Base-by-base conservation (phyloP, 2,888 invertebrate genomes). In the Tyria jacobaeae region DNA sequence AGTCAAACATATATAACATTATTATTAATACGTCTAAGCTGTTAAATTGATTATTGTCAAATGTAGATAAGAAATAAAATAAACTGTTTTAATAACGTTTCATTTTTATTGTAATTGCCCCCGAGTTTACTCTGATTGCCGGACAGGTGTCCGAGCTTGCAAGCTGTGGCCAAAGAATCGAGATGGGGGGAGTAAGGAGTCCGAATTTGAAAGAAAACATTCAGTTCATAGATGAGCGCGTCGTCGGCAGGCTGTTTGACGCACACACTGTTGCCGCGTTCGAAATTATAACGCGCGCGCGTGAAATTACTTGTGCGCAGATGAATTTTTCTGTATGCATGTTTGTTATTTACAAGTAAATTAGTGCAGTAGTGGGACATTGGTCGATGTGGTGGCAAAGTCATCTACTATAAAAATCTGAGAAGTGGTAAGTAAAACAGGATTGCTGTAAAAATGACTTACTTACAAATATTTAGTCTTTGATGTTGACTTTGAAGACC, bases 141-240 rank as follows among this genome's bases (percentile, higher is more conserved):
- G 60, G 75, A 60, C 70, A 75, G 68, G 66, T 68, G 68, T 55
- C 51, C 51, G 59, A 72, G 72, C 72, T 69, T 67, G 48, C 53
- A 67, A 62, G 75, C 64, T 75, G 31, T 66, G 60, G 66, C 57
- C 53, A 62, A 66, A 66, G 66, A 62, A 24, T 51, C 57, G 57
- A 70, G 73, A 75, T 71, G 78, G 78, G 52, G 78, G 78, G 76
- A 60, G 60, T 49, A 64, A 60, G 53, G 27, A 78, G 73, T 71
- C 69, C 60, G 71, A 65, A 75, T 63, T 75, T 80, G 71, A 78
- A 85, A 82, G 81, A 86, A 86, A 85, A 82, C 75, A 86, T 79
- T 88, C 89, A 91, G 91, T 91, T 76, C 82, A 83, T 84, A 89
- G 84, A 85, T 68, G 81, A 83, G 77, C 86, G 88, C 85, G 86